A percentile compares a stretch with the other conserved stretches of the same genome.
These are phyloP conservation scores for Drosophila jambulina DNA, from an alignment of 1,140 invertebrate genomes.

Conservation along the genomic window DNA sequence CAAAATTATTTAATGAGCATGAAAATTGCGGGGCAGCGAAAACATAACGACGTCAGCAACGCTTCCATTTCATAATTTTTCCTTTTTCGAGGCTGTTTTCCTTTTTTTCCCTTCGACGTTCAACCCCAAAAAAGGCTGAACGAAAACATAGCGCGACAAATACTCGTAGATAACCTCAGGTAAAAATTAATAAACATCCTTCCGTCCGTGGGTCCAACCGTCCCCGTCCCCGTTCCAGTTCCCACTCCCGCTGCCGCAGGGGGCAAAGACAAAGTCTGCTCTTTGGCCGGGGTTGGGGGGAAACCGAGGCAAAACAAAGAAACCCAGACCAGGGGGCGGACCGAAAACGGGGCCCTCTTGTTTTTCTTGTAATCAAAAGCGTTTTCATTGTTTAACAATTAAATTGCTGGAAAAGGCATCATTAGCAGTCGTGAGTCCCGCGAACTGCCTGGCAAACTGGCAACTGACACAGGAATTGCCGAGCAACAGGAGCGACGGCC, in stretches of 20 bases:
- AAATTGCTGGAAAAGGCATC: constrained; percentile 83
- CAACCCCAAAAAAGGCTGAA: constrained; percentile 64
- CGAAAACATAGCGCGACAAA: constrained; percentile 73
- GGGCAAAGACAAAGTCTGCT: constrained; percentile 36
- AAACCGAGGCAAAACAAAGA: constrained; percentile 53
- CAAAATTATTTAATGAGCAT: constrained; percentile 82
- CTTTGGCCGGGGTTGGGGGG: not conserved
- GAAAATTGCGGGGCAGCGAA: constrained; percentile 69
- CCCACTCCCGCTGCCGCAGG: constrained; percentile 23
- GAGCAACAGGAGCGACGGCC: constrained; percentile 15
- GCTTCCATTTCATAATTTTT: constrained; percentile 45
- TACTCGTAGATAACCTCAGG: constrained; percentile 75
- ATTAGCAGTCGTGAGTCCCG: constrained; percentile 70
- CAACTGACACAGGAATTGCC: constrained; percentile 24
- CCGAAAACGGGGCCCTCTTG: constrained; percentile 28
- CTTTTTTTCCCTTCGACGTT: constrained; percentile 15
- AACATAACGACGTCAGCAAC: constrained; percentile 50
- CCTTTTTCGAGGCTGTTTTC: not conserved
- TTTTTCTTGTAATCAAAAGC: constrained; percentile 83
- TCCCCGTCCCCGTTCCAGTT: not conserved
- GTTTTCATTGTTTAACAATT: constrained; percentile 83
- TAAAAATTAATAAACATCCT: constrained; percentile 82
- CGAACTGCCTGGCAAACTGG: constrained; percentile 11
- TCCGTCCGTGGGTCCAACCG: constrained; percentile 16
- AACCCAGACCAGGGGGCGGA: not conserved